Conservation (phyloP, 2,888 invertebrate species). For the Orthosia cruda region DNA sequence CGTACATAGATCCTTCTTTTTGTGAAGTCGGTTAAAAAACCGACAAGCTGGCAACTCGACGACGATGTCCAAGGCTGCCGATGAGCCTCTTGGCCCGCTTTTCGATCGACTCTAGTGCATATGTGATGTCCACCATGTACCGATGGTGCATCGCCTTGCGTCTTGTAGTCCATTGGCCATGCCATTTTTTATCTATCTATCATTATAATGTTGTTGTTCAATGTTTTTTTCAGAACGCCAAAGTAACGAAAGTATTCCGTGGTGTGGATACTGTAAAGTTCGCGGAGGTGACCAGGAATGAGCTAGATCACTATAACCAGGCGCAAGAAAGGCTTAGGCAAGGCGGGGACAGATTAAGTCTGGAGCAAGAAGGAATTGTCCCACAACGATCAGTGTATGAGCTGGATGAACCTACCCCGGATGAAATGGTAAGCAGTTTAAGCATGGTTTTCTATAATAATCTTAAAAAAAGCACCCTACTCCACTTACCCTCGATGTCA, state of each 20-base stretch:
- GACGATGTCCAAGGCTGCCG: no score
- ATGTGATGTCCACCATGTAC: no score
- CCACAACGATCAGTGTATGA: conserved; percentile 75
- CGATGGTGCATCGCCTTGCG: no score
- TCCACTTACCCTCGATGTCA: no score
- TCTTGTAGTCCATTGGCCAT: no score
- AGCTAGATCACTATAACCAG: conserved; percentile 73
- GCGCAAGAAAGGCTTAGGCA: conserved; percentile 62
- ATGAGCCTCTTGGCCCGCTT: no score
- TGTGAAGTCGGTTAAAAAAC: no score
- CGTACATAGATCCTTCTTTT: no score
- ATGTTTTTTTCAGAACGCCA: conserved; percentile 75
- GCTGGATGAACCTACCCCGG: conserved; percentile 81
- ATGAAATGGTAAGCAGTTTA: conserved; percentile 79
- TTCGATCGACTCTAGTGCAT: no score
- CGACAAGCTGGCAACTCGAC: no score
- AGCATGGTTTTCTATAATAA: neutral
- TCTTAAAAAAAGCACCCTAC: neutral
- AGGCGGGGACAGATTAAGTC: conserved; percentile 52
- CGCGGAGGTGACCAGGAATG: conserved; percentile 78
- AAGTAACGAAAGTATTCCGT: conserved; percentile 81
- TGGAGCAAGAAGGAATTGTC: conserved; percentile 65
- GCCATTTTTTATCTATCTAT: no score
- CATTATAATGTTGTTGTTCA: no score
- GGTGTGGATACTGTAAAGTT: conserved; percentile 83